A percentile compares a stretch with the other conserved stretches of the same genome.
phyloP scores from a whole-genome alignment of 2,888 invertebrate genomes.

The Abrostola triplasia region DNA sequence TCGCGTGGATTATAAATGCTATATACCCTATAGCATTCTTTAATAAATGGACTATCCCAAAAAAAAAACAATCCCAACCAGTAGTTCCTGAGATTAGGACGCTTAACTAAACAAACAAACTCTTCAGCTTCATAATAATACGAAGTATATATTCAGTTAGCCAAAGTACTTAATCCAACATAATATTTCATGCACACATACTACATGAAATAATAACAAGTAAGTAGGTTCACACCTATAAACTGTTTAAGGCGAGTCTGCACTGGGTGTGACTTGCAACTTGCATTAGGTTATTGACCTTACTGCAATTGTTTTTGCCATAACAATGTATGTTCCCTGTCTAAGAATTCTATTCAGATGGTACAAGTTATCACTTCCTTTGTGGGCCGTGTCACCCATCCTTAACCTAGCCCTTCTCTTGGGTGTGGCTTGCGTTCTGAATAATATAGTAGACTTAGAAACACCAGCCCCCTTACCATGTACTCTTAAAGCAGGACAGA shows the following conservation, averaged over 20 bases:
- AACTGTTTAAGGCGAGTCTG: slow-evolving; percentile 2
- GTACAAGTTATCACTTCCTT: slow-evolving; percentile 1
- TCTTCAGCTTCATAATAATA: no score
- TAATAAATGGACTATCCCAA: no score
- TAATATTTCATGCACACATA: background rate
- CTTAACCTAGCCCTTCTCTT: background rate
- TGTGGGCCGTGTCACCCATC: background rate
- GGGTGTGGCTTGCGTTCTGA: no score
- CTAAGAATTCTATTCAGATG: background rate
- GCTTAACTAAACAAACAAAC: no score
- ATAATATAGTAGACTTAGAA: no score
- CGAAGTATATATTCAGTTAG: background rate
- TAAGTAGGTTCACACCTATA: background rate
- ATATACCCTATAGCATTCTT: no score
- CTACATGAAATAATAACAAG: slow-evolving; percentile 25
- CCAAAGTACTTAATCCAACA: background rate
- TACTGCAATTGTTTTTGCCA: background rate
- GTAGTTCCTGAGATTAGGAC: no score
- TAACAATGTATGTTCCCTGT: background rate
- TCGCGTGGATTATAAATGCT: no score
- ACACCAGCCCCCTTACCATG: no score
- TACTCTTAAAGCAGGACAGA: no score
- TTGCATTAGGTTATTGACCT: slow-evolving; percentile 10
- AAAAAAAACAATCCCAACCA: no score
- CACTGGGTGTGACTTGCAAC: slow-evolving; percentile 11